Evolutionary conservation across 2,113 vertebrate species (phyloP).

Genomic region (Onychostoma macrolepis): DNA sequence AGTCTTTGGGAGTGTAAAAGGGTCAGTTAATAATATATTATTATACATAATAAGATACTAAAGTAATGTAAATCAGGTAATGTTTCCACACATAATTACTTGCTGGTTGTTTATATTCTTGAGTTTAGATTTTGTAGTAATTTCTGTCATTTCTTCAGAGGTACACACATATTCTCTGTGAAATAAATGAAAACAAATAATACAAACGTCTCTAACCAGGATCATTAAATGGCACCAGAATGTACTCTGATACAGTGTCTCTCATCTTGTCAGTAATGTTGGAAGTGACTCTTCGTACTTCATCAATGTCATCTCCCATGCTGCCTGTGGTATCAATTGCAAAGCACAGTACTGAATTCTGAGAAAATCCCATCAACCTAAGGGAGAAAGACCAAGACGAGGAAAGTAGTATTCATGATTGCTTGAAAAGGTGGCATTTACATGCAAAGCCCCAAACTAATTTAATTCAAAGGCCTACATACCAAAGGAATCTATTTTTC

Average conservation of each 20-base stretch:
- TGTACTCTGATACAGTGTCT: constrained; percentile 61
- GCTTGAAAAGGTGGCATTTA: background rate
- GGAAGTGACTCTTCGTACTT: constrained; percentile 52
- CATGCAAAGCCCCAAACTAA: background rate
- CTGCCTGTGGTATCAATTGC: constrained; percentile 71
- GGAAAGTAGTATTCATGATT: background rate
- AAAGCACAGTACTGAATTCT: constrained; percentile 67
- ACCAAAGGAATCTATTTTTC: no score
- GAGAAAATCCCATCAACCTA: constrained; percentile 69
- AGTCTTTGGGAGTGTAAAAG: constrained; percentile 51
- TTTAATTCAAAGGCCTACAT: background rate
- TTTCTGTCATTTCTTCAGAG: no score
- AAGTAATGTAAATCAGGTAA: no score
- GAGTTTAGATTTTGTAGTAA: no score
- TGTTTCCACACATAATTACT: no score
- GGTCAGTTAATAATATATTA: background rate
- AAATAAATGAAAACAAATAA: background rate
- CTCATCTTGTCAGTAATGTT: constrained; percentile 61
- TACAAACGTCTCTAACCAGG: constrained; percentile 58
- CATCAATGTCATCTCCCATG: constrained; percentile 66
- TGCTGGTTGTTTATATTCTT: no score
- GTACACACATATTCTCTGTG: no score
- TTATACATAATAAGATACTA: no score
- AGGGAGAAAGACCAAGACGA: background rate
- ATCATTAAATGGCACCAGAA: constrained; percentile 72